Conservation (phyloP, 2,797 vertebrate genomes). For the Siniperca scherzeri region DNA sequence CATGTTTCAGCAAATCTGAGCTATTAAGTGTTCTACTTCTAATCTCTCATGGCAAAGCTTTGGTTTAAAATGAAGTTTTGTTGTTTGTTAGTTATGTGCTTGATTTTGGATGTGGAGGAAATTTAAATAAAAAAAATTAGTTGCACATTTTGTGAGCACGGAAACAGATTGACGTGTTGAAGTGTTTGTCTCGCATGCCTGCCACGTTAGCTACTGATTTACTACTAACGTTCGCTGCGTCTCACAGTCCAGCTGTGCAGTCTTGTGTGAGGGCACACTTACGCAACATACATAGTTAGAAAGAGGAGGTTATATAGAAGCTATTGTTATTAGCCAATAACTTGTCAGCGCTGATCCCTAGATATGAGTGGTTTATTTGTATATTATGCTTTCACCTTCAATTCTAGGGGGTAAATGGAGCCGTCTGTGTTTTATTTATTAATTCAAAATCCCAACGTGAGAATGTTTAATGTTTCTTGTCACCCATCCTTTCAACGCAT, state of each 20-base stretch:
- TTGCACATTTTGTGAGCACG: background rate
- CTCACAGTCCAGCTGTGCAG: slow-evolving; percentile 41
- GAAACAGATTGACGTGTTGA: slow-evolving; percentile 29
- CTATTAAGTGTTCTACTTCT: background rate
- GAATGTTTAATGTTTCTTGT: background rate
- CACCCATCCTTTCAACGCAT: background rate
- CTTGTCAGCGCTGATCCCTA: background rate
- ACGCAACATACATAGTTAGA: slow-evolving; percentile 1
- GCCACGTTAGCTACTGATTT: slow-evolving; percentile 46
- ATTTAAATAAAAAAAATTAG: background rate
- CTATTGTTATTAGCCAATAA: background rate
- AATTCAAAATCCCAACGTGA: background rate
- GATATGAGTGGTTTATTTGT: background rate
- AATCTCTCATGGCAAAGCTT: background rate
- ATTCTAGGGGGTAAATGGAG: background rate
- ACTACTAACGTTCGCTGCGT: slow-evolving; percentile 19
- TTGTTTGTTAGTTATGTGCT: background rate
- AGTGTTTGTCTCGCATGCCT: slow-evolving; percentile 49
- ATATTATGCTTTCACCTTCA: background rate
- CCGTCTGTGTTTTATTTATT: background rate
- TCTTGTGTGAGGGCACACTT: background rate
- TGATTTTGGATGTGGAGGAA: background rate
- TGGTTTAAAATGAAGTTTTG: background rate
- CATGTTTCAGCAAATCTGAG: slow-evolving; percentile 35
- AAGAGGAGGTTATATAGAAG: background rate